Conservation (phyloP, 2,113 vertebrate genomes). For the Leucopsar rothschildi region DNA sequence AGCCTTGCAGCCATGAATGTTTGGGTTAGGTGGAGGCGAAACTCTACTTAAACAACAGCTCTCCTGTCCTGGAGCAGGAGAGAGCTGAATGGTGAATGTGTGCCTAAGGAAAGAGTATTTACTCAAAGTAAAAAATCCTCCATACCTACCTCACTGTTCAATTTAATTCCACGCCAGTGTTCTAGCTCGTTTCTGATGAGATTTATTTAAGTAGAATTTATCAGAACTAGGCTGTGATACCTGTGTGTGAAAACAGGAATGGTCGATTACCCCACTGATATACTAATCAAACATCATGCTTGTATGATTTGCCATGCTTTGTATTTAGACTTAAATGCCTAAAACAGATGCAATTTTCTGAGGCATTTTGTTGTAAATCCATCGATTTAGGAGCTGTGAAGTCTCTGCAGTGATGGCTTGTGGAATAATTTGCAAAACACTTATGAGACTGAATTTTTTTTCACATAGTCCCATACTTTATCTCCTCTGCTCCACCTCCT, state of each 20-base stretch:
- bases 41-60: background rate
- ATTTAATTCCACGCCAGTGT: background rate
- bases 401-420: background rate
- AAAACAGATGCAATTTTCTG: background rate
- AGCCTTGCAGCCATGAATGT: background rate
- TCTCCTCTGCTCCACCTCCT: background rate
- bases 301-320: background rate
- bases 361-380: background rate
- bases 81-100: background rate
- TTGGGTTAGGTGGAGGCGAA: background rate
- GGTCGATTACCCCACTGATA: background rate
- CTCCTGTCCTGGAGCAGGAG: background rate
- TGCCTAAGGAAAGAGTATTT: background rate
- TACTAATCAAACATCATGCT: background rate
- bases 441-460: background rate
- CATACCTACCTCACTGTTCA: background rate
- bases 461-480: background rate
- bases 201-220: background rate
- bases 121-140: background rate
- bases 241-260: background rate
- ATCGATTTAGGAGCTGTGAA: background rate
- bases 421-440: background rate
- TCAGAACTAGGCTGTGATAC: background rate
- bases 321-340: background rate
- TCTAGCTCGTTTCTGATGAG: background rate